Conservation (phyloP, 2,113 vertebrate genomes). For the Genyomyrus donnyi region DNA sequence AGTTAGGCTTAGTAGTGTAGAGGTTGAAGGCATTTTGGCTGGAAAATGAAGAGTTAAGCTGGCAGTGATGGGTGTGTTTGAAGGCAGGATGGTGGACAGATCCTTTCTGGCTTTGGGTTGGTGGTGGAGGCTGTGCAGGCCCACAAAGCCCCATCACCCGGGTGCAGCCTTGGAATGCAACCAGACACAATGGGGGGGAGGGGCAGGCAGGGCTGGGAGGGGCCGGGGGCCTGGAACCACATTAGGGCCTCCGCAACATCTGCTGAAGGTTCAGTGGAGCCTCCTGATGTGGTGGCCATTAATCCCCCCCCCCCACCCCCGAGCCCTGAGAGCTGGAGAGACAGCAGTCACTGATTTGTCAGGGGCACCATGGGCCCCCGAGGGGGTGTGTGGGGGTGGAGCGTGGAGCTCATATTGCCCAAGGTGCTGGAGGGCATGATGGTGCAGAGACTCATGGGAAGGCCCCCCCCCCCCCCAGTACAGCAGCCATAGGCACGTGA, state of each 20-base stretch:
- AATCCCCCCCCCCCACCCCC: constrained; percentile 54
- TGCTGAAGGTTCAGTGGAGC: constrained; percentile 81
- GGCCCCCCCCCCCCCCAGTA: background rate
- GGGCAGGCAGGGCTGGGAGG: constrained; percentile 67
- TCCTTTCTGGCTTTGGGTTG: constrained; percentile 54
- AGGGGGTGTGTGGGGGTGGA: constrained; percentile 54
- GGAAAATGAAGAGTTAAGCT: background rate
- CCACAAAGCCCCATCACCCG: constrained; percentile 78
- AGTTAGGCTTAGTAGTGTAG: background rate
- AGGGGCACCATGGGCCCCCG: constrained; percentile 59
- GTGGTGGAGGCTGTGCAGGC: constrained; percentile 58
- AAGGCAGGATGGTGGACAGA: constrained; percentile 26
- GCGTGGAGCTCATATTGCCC: constrained; percentile 68
- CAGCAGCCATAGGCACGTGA: constrained; percentile 42
- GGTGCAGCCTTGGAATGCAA: constrained; percentile 77
- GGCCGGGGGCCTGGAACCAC: constrained; percentile 93
- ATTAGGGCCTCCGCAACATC: constrained; percentile 98
- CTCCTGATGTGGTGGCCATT: constrained; percentile 89
- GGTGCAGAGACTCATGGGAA: constrained; percentile 30
- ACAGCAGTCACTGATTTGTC: constrained; percentile 93
- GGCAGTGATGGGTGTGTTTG: background rate
- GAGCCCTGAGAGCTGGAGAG: constrained; percentile 61
- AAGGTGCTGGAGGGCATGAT: constrained; percentile 65
- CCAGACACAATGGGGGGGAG: constrained; percentile 72
- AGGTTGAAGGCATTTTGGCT: background rate